Evolutionary conservation across 2,888 invertebrate genomes (phyloP).

Genomic region (Mylabris sibirica): DNA sequence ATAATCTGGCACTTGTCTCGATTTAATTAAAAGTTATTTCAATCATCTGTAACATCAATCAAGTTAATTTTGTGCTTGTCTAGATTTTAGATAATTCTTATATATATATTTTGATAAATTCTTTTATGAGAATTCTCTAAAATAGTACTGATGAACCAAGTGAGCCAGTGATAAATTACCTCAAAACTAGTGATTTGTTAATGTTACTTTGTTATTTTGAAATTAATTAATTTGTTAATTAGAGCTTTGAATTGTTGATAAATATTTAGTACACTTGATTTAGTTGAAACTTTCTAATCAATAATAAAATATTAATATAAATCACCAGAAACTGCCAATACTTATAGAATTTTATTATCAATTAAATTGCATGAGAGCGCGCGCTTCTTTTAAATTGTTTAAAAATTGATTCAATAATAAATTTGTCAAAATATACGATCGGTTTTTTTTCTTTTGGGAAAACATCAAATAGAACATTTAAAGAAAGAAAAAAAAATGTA

Average conservation of each 20-base stretch:
- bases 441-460: not conserved
- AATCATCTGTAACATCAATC: not conserved
- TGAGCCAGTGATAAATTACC: slow-evolving; percentile 35
- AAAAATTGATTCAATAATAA: slow-evolving; percentile 18
- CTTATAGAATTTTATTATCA: slow-evolving; percentile 32
- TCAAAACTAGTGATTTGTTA: slow-evolving; percentile 20
- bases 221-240: slow-evolving; percentile 2
- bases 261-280: slow-evolving; percentile 15
- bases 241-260: slow-evolving; percentile 24
- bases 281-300: slow-evolving; percentile 22
- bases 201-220: not conserved
- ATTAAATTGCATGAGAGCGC: slow-evolving; percentile 26
- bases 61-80: slow-evolving; percentile 1
- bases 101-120: slow-evolving; percentile 1
- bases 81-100: slow-evolving; percentile 17
- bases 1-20: not conserved
- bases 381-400: slow-evolving; percentile 19
- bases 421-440: slow-evolving; percentile 9
- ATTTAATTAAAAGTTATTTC: not conserved
- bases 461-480: not conserved
- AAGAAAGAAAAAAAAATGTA: slow-evolving; percentile 41
- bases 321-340: slow-evolving; percentile 40
- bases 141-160: slow-evolving; percentile 27
- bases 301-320: slow-evolving; percentile 16
- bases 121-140: not conserved